phyloP scores from a whole-genome alignment of 1,140 invertebrate genomes.

The Pectinophora gossypiella region DNA sequence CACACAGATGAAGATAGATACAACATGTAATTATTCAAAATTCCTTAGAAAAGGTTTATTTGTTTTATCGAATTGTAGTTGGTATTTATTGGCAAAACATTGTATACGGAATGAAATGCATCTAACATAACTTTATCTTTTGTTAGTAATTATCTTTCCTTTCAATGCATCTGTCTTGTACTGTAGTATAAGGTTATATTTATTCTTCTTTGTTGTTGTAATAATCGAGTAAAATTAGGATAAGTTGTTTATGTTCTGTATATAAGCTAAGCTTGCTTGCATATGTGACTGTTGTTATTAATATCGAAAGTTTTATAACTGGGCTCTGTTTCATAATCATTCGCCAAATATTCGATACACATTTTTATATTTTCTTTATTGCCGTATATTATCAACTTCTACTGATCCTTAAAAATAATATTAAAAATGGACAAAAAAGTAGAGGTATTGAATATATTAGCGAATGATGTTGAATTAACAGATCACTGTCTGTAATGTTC shows the following conservation, averaged over 20 bases:
- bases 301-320: conserved; percentile 19
- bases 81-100: conserved; percentile 71
- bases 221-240: background rate
- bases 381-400: too few relatives aligned
- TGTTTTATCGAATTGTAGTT: background rate
- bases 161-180: conserved; percentile 32
- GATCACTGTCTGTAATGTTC: conserved; percentile 29
- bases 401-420: too few relatives aligned
- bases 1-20: too few relatives aligned
- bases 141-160: conserved; percentile 30
- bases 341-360: background rate
- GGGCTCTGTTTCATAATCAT: background rate
- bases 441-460: too few relatives aligned
- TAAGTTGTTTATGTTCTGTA: conserved; percentile 40
- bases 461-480: background rate
- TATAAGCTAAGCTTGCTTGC: conserved; percentile 68
- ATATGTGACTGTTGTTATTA: conserved; percentile 72
- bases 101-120: conserved; percentile 20
- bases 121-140: conserved; percentile 8
- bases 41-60: too few relatives aligned
- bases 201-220: background rate
- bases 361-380: too few relatives aligned
- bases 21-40: too few relatives aligned
- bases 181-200: conserved; percentile 5
- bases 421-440: too few relatives aligned